Evolutionary conservation across 2,113 vertebrate genomes (phyloP).

Genomic region (Lucifuga dentata): DNA sequence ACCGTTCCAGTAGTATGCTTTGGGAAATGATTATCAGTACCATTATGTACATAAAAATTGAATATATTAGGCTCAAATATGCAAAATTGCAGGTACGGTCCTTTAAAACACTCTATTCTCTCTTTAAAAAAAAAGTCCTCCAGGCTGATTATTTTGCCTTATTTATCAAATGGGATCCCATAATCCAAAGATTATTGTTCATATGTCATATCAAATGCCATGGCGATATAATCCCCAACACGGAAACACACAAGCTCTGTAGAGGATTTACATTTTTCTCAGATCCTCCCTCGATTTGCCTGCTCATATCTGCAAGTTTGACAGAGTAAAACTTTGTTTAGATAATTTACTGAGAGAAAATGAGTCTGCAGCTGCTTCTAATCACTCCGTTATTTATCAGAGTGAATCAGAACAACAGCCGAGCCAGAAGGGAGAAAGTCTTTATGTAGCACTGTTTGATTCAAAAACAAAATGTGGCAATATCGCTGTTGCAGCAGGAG

Average conservation of each 20-base stretch:
- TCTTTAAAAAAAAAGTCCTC: neutral
- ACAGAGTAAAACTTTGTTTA: neutral
- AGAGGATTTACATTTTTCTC: slow-evolving; percentile 1
- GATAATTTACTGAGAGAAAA: slow-evolving; percentile 28
- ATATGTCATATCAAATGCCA: too few relatives aligned
- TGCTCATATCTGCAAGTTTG: slow-evolving; percentile 17
- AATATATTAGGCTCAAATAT: too few relatives aligned
- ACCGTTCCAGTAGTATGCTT: too few relatives aligned
- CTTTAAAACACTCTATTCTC: too few relatives aligned
- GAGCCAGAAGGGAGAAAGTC: too few relatives aligned
- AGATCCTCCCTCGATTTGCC: slow-evolving; percentile 5
- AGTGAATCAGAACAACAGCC: neutral
- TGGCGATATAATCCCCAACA: too few relatives aligned
- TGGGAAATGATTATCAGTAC: too few relatives aligned
- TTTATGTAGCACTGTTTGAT: too few relatives aligned
- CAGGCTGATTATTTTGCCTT: slow-evolving; percentile 11
- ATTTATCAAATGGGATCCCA: slow-evolving; percentile 29
- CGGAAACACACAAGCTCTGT: slow-evolving; percentile 7
- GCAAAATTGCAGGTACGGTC: too few relatives aligned
- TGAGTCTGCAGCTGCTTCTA: slow-evolving; percentile 26
- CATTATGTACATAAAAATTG: too few relatives aligned
- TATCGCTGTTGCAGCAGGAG: too few relatives aligned
- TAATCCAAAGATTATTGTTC: slow-evolving; percentile 4
- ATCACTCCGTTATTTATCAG: slow-evolving; percentile 12
- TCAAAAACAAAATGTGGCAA: too few relatives aligned